These are phyloP conservation scores for Bergia sp. DNA, from an alignment of 92 coral and sea anemone genomes.

Conservation along the genomic window DNA sequence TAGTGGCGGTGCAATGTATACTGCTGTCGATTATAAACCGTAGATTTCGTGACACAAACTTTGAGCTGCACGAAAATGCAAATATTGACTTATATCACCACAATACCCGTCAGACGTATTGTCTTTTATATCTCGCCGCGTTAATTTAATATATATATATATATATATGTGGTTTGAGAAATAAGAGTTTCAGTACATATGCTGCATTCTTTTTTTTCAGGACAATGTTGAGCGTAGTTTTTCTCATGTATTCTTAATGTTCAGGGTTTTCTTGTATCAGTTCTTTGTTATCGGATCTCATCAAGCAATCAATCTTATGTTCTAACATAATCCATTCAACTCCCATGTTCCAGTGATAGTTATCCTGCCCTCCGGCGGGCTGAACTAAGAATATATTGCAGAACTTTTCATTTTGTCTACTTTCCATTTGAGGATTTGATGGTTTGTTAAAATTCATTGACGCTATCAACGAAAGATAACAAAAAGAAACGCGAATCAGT, in stretches of 20 bases:
- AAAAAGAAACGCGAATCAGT: too few relatives aligned
- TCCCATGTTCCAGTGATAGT: background rate
- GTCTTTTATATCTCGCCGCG: slow-evolving; percentile 11
- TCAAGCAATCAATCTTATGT: background rate
- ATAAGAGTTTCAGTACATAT: background rate
- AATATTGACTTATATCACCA: slow-evolving; percentile 6
- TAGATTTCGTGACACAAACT: slow-evolving; percentile 37
- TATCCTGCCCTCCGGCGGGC: background rate
- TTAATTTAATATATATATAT: background rate
- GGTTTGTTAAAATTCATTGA: background rate
- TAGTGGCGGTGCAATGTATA: background rate
- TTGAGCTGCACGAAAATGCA: slow-evolving; percentile 39
- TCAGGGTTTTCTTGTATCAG: background rate
- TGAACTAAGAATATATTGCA: background rate
- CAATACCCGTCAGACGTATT: background rate
- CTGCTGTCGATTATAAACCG: background rate
- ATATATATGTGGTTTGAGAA: background rate
- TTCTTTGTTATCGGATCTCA: background rate
- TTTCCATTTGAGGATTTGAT: background rate
- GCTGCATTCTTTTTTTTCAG: background rate
- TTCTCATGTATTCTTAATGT: background rate
- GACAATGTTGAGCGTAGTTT: too few relatives aligned
- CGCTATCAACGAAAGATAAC: too few relatives aligned
- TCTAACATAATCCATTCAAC: background rate
- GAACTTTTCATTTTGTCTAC: background rate